These are phyloP conservation scores for Drosophila mimica DNA, from an alignment of 2,888 invertebrate genomes.

Conservation along the genomic window DNA sequence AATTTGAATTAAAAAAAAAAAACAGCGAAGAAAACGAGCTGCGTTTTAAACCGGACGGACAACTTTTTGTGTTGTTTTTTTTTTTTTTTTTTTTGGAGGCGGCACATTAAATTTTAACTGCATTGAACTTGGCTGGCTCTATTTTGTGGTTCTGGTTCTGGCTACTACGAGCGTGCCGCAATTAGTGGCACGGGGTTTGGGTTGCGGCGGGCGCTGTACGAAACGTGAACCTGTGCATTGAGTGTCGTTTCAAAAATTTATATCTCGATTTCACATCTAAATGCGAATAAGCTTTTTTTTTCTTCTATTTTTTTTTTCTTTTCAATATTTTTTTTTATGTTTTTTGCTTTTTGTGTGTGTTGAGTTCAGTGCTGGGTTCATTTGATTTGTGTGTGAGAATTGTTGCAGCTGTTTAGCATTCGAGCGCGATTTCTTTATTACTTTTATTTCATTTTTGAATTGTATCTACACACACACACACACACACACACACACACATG, in stretches of 20 bases:
- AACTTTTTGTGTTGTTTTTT: neutral
- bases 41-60: slow-evolving; percentile 22
- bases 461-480: neutral
- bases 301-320: slow-evolving; percentile 1
- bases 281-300: slow-evolving; percentile 75
- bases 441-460: slow-evolving; percentile 30
- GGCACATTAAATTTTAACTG: slow-evolving; percentile 61
- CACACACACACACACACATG: neutral
- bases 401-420: slow-evolving; percentile 74
- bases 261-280: slow-evolving; percentile 81
- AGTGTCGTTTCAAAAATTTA: slow-evolving; percentile 79
- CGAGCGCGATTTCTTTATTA: slow-evolving; percentile 55
- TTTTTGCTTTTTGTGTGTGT: slow-evolving; percentile 12
- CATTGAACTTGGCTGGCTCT: slow-evolving; percentile 47
- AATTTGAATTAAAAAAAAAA: slow-evolving; percentile 41
- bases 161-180: slow-evolving; percentile 48
- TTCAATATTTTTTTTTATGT: neutral
- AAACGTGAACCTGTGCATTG: slow-evolving; percentile 41
- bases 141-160: neutral
- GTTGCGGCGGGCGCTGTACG: slow-evolving; percentile 9
- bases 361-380: slow-evolving; percentile 59
- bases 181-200: slow-evolving; percentile 16
- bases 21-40: neutral
- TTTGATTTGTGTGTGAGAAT: slow-evolving; percentile 79
- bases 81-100: neutral